Base-by-base conservation (phyloP, 2,113 vertebrate genomes). In the Salvelinus alpinus region DNA sequence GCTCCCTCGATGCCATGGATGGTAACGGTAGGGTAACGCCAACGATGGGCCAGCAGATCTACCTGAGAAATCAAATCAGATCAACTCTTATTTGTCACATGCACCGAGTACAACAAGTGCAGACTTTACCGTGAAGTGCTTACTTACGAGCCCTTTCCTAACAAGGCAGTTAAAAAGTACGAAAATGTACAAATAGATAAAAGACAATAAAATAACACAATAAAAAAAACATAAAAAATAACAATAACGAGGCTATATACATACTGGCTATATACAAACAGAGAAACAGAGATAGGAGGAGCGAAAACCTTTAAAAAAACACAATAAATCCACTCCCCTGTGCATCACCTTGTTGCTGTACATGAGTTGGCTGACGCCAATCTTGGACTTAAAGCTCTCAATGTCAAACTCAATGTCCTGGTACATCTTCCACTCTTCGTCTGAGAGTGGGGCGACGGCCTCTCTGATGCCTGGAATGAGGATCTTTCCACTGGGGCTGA, bases 1-100 rank as follows among this genome's bases (percentile, higher is more conserved):
- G 95, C 96, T 1, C 97, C 97, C 82, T 97, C 94, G 0, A 97
- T 95, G 54, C 96, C 96, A 5, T 99, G 96, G 87, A 98, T 94
- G 75, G 95, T 94, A 27, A 99, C 93, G 18, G 94, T 96, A 1
- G 96, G 96, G 54, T 95, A 95, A 67, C 86, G 92, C 97, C 97
- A 99, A 44, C 94, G 81, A 71, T 97, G 95, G 65, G 93, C 91
- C 62, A 98, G 91, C 78, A 98, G 75, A 66, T 97, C 95, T 76
- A 96, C 96, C 97, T 99, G 34, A 66, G 1, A 54, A 14, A 64
- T 24, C 34, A 34, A 44, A 44, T 44, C 8, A 44, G 8, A 44
- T 44, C 34, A 34, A 34, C 34, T 34, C 38, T 44, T 11, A 44
- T 44, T 44, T 44, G 38, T 44, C 9, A 44, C 38, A 44, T 44